Conservation (phyloP, 2,888 invertebrate species). For the Temnothorax ravouxi region DNA sequence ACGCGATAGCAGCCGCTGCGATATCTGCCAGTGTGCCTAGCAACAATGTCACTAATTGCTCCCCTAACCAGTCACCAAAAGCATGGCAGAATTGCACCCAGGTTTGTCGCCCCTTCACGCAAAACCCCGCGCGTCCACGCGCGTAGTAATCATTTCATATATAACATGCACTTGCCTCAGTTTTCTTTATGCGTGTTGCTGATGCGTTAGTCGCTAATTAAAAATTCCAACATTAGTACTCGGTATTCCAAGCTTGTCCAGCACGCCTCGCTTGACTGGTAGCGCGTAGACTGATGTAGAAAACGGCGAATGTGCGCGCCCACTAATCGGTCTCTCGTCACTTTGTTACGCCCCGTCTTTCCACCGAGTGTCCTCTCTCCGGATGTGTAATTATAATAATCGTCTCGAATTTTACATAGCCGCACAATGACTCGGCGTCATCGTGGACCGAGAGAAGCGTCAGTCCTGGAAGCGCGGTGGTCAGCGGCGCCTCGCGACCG, state of each 20-base stretch:
- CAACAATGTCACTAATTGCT: conserved; percentile 82
- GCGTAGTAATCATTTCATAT: conserved; percentile 3
- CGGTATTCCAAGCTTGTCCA: conserved; percentile 51
- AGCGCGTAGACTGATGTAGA: conserved; percentile 53
- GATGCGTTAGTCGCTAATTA: conserved; percentile 18
- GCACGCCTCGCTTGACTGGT: conserved; percentile 61
- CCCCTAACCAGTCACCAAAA: conserved; percentile 85
- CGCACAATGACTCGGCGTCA: conserved; percentile 88
- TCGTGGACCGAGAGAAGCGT: conserved; percentile 89
- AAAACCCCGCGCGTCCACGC: conserved; percentile 22
- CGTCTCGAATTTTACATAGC: conserved; percentile 68
- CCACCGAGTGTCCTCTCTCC: background rate
- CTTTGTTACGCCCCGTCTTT: background rate
- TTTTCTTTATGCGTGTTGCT: conserved; percentile 31
- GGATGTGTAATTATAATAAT: background rate
- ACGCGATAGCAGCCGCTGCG: conserved; percentile 61
- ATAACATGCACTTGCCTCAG: conserved; percentile 26
- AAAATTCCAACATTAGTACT: conserved; percentile 23
- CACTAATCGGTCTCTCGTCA: conserved; percentile 29
- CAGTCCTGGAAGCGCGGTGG: conserved; percentile 88
- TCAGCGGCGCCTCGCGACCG: conserved; percentile 89
- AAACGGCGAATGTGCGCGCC: background rate
- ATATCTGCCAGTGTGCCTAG: conserved; percentile 74
- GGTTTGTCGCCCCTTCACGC: conserved; percentile 81
- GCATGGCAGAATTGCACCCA: conserved; percentile 85